phyloP scores from a whole-genome alignment of 2,888 invertebrate genomes.

The Imbricaverruca yamaguchii region DNA sequence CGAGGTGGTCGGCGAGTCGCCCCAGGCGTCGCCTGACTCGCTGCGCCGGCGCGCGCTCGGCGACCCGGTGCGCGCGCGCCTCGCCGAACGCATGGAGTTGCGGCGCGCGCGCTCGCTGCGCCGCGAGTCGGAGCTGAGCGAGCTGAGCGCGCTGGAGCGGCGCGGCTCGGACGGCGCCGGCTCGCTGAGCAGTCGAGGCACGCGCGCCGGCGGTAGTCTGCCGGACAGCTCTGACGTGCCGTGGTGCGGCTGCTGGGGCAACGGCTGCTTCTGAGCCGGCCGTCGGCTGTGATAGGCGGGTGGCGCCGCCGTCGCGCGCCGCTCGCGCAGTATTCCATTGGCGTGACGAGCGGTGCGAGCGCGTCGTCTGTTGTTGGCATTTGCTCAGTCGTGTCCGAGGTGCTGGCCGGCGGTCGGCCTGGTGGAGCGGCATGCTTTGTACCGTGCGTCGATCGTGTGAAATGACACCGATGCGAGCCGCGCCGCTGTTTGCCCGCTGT shows the following conservation, averaged over 20 bases:
- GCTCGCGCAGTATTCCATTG: conserved; percentile 56
- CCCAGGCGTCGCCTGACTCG: conserved; percentile 14
- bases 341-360: conserved; percentile 50
- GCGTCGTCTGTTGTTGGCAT: conserved; percentile 63
- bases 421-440: conserved; percentile 69
- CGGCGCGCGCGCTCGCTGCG: conserved; percentile 29
- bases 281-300: conserved; percentile 40
- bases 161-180: conserved; percentile 26
- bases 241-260: conserved; percentile 80
- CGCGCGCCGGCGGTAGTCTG: conserved; percentile 30
- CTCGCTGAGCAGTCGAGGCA: conserved; percentile 52
- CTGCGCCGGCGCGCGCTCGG: conserved; percentile 31
- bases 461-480: conserved; percentile 40
- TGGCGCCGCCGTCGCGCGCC: conserved; percentile 55
- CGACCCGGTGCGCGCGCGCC: conserved; percentile 10
- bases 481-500: conserved; percentile 38
- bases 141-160: conserved; percentile 29
- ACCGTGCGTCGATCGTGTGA: conserved; percentile 51
- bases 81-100: conserved; percentile 29
- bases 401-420: conserved; percentile 20
- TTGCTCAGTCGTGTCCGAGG: conserved; percentile 47
- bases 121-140: conserved; percentile 33
- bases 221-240: conserved; percentile 47
- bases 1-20: background rate
- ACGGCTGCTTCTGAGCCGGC: conserved; percentile 56